Percentiles rank a stretch among this genome's conserved stretches.
phyloP scores from a whole-genome alignment of 2,113 vertebrate genomes.

The Microcebus ravelobensis region DNA sequence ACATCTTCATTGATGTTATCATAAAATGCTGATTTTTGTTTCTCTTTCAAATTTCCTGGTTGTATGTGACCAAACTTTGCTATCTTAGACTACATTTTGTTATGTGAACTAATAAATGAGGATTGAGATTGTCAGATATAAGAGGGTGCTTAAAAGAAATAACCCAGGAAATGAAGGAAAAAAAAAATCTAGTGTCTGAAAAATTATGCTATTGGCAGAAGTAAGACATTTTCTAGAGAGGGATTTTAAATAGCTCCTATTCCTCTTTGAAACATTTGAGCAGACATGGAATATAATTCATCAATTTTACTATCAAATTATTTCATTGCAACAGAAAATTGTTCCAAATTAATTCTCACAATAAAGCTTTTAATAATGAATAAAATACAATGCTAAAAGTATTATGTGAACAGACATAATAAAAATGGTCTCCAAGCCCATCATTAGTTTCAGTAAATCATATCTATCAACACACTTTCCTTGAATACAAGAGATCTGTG shows the following conservation, averaged over 20 bases:
- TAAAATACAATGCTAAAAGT: constrained; percentile 23
- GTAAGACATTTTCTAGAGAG: neutral
- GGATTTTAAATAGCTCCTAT: neutral
- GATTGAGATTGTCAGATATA: neutral
- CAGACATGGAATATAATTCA: constrained; percentile 30
- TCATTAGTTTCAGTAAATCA: constrained; percentile 52
- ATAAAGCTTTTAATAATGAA: constrained; percentile 49
- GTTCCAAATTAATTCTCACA: constrained; percentile 58
- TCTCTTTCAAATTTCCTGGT: neutral
- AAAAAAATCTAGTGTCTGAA: neutral
- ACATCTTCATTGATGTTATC: neutral
- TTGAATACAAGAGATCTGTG: neutral
- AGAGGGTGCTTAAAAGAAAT: neutral
- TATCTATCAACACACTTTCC: constrained; percentile 40
- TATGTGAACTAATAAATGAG: neutral
- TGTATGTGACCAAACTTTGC: neutral
- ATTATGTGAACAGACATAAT: constrained; percentile 54
- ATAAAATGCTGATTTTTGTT: neutral
- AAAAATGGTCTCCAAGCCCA: constrained; percentile 46
- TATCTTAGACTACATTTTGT: neutral
- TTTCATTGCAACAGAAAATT: constrained; percentile 68
- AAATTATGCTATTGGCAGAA: constrained; percentile 14
- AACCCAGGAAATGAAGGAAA: neutral
- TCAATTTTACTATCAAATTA: constrained; percentile 61
- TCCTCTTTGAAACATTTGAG: constrained; percentile 39